phyloP scores from a whole-genome alignment of 1,140 invertebrate genomes.

The Panulirus ornatus region DNA sequence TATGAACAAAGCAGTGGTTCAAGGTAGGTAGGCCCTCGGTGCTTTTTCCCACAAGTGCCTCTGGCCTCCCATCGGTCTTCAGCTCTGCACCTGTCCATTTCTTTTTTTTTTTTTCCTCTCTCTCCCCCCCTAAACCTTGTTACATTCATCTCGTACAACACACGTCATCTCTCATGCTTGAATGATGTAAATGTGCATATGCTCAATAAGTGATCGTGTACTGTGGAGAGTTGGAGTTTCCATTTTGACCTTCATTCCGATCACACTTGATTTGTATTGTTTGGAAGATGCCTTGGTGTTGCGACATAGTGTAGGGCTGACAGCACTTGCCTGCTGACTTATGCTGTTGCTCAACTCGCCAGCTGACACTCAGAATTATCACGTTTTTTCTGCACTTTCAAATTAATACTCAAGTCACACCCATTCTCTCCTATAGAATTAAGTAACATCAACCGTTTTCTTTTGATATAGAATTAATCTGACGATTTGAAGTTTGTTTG shows the following conservation, averaged over 20 bases:
- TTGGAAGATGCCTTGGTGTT: constrained; percentile 48
- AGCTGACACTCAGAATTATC: constrained; percentile 5
- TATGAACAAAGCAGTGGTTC: constrained; percentile 26
- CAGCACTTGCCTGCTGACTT: constrained; percentile 46
- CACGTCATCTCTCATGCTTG: constrained; percentile 46
- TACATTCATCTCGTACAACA: constrained; percentile 49
- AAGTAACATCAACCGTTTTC: neutral
- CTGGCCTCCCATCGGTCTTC: constrained; percentile 21
- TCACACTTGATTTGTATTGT: constrained; percentile 40
- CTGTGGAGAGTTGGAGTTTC: constrained; percentile 60
- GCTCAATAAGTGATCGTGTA: constrained; percentile 65
- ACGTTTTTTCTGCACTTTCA: neutral
- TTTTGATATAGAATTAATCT: neutral
- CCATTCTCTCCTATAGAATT: neutral
- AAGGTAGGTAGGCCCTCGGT: neutral
- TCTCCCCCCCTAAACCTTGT: constrained; percentile 33
- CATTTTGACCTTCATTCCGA: constrained; percentile 18
- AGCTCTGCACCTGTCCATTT: constrained; percentile 41
- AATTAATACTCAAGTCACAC: neutral
- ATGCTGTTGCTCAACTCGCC: constrained; percentile 20
- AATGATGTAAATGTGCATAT: constrained; percentile 59
- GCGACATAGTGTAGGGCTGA: constrained; percentile 42
- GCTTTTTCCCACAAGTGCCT: neutral
- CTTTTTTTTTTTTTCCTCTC: too few relatives aligned
- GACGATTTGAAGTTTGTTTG: too few relatives aligned